Percentiles rank a stretch among this genome's conserved stretches.
Conservation (phyloP, 2,888 invertebrate genomes). For the Strigamia crassipes region DNA sequence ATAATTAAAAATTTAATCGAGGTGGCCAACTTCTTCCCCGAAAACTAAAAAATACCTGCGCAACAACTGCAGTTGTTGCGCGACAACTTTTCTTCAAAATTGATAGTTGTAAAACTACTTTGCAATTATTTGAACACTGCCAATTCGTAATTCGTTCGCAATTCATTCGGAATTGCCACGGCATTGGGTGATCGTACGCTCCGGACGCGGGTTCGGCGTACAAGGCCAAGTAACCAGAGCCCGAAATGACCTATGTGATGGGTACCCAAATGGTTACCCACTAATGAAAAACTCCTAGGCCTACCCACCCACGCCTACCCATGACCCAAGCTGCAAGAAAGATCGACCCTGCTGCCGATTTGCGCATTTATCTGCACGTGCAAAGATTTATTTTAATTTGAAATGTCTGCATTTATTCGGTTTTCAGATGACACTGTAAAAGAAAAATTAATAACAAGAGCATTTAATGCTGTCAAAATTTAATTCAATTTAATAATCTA, state of each 20-base stretch:
- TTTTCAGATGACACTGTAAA: constrained; percentile 11
- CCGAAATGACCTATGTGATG: no score
- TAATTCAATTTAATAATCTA: background rate
- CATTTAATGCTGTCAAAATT: background rate
- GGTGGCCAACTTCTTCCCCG: no score
- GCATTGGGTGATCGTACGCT: background rate
- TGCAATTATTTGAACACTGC: no score
- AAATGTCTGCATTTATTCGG: background rate
- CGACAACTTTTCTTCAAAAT: no score
- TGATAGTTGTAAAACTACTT: no score
- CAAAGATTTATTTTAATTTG: no score
- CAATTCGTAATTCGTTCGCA: constrained; percentile 20
- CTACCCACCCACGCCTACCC: no score
- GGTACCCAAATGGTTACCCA: no score
- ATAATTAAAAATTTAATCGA: no score
- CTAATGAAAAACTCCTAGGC: no score
- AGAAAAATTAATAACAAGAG: background rate
- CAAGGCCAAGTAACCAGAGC: background rate
- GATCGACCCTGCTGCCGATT: constrained; percentile 1
- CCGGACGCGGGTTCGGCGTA: background rate
- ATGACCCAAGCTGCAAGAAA: background rate
- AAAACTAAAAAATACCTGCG: no score
- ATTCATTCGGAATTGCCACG: background rate
- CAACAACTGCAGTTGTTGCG: no score
- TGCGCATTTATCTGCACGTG: background rate